phyloP scores from a whole-genome alignment of 2,888 invertebrate genomes.

The Phalera bucephala region DNA sequence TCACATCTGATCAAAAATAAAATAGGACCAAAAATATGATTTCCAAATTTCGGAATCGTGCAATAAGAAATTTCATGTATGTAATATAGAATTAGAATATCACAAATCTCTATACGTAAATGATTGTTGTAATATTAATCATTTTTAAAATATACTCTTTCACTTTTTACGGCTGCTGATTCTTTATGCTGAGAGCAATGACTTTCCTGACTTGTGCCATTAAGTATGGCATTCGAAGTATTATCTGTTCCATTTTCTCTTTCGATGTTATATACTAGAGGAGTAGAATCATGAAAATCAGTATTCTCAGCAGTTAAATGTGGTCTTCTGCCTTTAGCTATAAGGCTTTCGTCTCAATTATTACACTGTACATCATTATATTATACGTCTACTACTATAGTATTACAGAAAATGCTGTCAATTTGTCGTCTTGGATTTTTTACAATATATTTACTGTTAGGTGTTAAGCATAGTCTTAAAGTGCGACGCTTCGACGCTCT shows the following conservation, averaged over 20 bases:
- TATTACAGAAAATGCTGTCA: slow-evolving; percentile 74
- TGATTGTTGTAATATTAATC: slow-evolving; percentile 47
- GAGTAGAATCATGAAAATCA: slow-evolving; percentile 17
- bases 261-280: not conserved
- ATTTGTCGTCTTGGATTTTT: slow-evolving; percentile 73
- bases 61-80: slow-evolving; percentile 31
- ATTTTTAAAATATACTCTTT: slow-evolving; percentile 47
- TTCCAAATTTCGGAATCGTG: slow-evolving; percentile 28
- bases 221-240: not conserved
- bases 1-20: slow-evolving; percentile 27
- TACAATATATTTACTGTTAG: slow-evolving; percentile 57
- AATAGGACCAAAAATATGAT: slow-evolving; percentile 49
- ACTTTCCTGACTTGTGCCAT: slow-evolving; percentile 13
- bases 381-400: slow-evolving; percentile 68
- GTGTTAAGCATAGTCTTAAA: slow-evolving; percentile 50
- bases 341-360: slow-evolving; percentile 74
- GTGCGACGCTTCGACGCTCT: slow-evolving; percentile 59
- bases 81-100: slow-evolving; percentile 37
- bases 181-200: slow-evolving; percentile 32
- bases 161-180: slow-evolving; percentile 40
- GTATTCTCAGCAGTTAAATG: slow-evolving; percentile 34
- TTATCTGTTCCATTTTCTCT: not conserved
- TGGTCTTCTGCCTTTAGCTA: slow-evolving; percentile 56
- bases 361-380: slow-evolving; percentile 49
- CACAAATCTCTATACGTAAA: slow-evolving; percentile 59